Evolutionary conservation across 2,113 vertebrate species (phyloP), one percentile per base, ranked within the genome.

Genomic region (Propithecus coquereli): DNA sequence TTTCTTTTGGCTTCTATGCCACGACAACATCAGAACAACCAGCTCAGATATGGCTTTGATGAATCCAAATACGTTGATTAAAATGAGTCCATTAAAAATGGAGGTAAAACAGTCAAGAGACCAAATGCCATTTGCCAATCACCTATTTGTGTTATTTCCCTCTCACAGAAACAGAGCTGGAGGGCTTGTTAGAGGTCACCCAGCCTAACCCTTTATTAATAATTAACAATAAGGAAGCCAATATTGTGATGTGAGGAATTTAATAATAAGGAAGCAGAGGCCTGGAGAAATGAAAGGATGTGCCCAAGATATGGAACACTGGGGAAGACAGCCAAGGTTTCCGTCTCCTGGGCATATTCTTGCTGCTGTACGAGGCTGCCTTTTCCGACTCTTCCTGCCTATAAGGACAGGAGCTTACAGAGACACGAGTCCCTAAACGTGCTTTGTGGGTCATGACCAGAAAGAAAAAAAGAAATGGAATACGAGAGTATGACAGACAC

Each of bases 11-110:
- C 94, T 96, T 97, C 89, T 79, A 37, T 43, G 74, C 22, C 1
- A 66, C 66, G 50, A 54, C 8, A 74, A 3, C 91, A 43, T 40
- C 59, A 89, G 91, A 82, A 70, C 95, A 86, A 74, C 80, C 43
- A 83, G 54, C 70, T 81, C n/a, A 40, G 83, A 76, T 80, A 83
- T 0, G 61, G 45, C 95, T 96, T 93, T 96, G 97, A 97, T 96
- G 91, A 96, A 84, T 87, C 86, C 50, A 93, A 96, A 87, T 47
- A 32, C 57, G 84, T 87, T 2, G 91, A 87, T 87, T 90, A 74
- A 4, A 82, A 77, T 0, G 9, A 74, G 83, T 71, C 54, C 79
- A 97, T 90, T 93, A 90, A 93, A 91, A 59, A 95, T 2, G 23
- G 79, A 95, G 86, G 80, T 86, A 61, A 94, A 96, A 96, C 83